phyloP scores from a whole-genome alignment of 2,888 invertebrate genomes.

The Drepanosiphum platanoidis region DNA sequence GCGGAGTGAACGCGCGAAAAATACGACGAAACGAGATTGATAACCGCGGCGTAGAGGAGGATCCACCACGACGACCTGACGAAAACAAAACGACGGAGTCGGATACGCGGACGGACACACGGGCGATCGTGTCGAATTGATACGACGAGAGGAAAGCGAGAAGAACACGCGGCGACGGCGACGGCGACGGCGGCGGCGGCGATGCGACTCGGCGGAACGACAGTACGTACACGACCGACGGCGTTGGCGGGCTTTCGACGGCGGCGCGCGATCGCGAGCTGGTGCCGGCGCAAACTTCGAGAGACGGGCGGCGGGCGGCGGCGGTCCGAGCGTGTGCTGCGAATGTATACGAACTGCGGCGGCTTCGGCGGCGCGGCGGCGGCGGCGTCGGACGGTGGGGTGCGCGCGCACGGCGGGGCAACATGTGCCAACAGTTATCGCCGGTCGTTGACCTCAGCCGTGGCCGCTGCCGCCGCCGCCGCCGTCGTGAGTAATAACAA shows the following conservation, averaged over 20 bases:
- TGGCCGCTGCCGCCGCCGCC: slow-evolving; percentile 39
- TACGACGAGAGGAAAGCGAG: no score
- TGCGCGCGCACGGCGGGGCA: slow-evolving; percentile 62
- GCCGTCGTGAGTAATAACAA: slow-evolving; percentile 15
- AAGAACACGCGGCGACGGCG: background rate
- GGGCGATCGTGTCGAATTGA: no score
- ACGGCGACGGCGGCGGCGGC: slow-evolving; percentile 4
- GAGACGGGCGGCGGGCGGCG: slow-evolving; percentile 58
- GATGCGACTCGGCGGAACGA: background rate
- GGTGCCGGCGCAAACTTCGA: slow-evolving; percentile 61
- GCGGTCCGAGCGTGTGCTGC: slow-evolving; percentile 61
- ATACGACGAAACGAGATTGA: background rate
- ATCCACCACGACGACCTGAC: background rate
- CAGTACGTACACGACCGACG: background rate
- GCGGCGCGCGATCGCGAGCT: slow-evolving; percentile 51
- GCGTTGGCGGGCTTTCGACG: slow-evolving; percentile 59
- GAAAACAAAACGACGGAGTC: background rate
- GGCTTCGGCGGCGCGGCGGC: slow-evolving; percentile 33
- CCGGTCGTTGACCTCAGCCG: slow-evolving; percentile 58
- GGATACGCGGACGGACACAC: background rate
- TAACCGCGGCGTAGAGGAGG: background rate
- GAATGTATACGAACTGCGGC: slow-evolving; percentile 58
- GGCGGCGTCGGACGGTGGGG: slow-evolving; percentile 44
- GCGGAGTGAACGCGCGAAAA: background rate
- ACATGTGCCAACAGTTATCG: slow-evolving; percentile 62